Percentiles rank a stretch among this genome's conserved stretches.
phyloP scores from a whole-genome alignment of 2,797 vertebrate species.

The Trachops cirrhosus region DNA sequence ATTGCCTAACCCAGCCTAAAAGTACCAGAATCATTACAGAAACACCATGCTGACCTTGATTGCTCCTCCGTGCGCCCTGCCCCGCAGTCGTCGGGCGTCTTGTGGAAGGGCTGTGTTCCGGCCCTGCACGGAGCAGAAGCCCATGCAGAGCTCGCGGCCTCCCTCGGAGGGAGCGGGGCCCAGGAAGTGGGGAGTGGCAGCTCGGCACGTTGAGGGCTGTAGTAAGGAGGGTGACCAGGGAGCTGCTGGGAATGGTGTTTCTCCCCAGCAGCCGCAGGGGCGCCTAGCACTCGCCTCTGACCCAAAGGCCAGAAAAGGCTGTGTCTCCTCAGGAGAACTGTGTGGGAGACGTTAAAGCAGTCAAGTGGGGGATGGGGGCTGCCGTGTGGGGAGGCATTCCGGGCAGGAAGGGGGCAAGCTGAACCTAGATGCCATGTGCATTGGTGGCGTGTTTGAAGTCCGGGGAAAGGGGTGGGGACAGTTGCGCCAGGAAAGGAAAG shows the following conservation, averaged over 20 bases:
- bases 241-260: not conserved
- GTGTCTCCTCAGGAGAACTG: no score
- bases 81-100: not conserved
- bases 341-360: not conserved
- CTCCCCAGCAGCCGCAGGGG: not conserved
- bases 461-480: not conserved
- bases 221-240: not conserved
- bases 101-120: not conserved
- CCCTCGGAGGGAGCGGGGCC: not conserved
- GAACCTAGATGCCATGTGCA: no score
- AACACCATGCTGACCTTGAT: not conserved
- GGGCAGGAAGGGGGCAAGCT: not conserved
- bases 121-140: not conserved
- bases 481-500: not conserved
- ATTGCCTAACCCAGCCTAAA: conserved; percentile 70
- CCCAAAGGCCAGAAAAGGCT: no score
- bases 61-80: not conserved
- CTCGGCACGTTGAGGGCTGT: not conserved
- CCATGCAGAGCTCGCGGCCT: not conserved
- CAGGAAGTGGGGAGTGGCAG: rapidly evolving
- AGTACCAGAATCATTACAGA: conserved; percentile 44
- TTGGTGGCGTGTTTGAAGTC: not conserved
- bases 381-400: not conserved
- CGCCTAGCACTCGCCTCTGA: no score
- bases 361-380: no score